Percentiles rank a stretch among this genome's conserved stretches.
Conservation (phyloP, 2,797 vertebrate species). For the Premnoplex brunnescens region DNA sequence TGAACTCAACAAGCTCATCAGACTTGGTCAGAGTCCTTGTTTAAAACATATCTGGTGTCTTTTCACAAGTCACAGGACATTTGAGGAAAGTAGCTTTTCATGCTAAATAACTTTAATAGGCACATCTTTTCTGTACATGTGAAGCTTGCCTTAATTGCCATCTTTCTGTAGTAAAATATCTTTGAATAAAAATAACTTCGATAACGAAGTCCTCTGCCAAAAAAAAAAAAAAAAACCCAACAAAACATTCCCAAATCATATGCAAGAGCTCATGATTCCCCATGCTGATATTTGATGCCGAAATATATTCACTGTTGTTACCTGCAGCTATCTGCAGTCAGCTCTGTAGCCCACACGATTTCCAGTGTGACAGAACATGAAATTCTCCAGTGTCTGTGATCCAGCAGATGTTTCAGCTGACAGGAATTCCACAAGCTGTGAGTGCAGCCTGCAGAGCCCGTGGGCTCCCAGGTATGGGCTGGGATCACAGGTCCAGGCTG, state of each 20-base stretch:
- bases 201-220: not conserved
- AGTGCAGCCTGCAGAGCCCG: not conserved
- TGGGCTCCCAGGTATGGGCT: not conserved
- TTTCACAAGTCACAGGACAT: not conserved
- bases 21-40: not conserved
- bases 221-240: not conserved
- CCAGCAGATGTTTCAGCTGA: constrained; percentile 12
- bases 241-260: not conserved
- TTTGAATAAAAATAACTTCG: not conserved
- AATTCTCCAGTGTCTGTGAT: not conserved
- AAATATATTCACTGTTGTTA: not conserved
- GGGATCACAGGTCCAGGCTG: not conserved
- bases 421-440: not conserved
- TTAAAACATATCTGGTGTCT: not conserved
- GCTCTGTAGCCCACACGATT: not conserved
- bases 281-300: not conserved
- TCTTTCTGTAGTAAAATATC: not conserved
- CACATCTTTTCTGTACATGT: not conserved
- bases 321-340: constrained; percentile 16
- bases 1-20: not conserved
- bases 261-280: not conserved
- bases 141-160: not conserved
- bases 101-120: not conserved
- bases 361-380: not conserved
- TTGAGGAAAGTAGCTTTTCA: not conserved